phyloP scores from a whole-genome alignment of 2,113 vertebrate genomes.

The Trochalopteron elliotii region DNA sequence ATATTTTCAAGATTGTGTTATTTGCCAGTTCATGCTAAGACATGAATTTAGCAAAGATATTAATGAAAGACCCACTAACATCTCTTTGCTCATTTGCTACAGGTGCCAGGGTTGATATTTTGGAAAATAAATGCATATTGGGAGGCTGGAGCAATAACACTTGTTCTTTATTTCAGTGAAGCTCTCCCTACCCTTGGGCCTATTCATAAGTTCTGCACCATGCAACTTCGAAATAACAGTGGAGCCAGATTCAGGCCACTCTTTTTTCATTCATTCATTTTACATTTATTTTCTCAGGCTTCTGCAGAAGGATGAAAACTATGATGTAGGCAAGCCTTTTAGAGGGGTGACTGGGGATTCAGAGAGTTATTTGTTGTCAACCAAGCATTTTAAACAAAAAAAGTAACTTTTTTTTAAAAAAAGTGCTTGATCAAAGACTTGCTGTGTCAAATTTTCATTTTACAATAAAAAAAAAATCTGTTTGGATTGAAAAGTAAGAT shows the following conservation, averaged over 20 bases:
- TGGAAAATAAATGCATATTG: background rate
- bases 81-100: background rate
- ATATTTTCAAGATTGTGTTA: background rate
- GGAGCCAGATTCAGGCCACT: background rate
- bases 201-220: background rate
- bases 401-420: background rate
- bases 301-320: background rate
- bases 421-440: background rate
- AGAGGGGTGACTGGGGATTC: background rate
- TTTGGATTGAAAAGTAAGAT: background rate
- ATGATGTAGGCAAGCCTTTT: background rate
- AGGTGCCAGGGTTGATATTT: background rate
- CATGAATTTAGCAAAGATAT: background rate
- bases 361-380: background rate
- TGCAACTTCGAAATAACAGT: background rate
- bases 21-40: background rate
- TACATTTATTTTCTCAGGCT: background rate
- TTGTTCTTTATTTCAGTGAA: background rate
- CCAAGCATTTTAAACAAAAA: background rate
- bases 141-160: background rate
- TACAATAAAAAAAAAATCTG: background rate
- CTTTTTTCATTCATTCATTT: background rate
- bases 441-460: background rate
- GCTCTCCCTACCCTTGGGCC: rapidly evolving
- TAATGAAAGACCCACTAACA: background rate